Evolutionary conservation across 2,888 invertebrate species (phyloP).

Genomic region (Nemapogon koenigi): DNA sequence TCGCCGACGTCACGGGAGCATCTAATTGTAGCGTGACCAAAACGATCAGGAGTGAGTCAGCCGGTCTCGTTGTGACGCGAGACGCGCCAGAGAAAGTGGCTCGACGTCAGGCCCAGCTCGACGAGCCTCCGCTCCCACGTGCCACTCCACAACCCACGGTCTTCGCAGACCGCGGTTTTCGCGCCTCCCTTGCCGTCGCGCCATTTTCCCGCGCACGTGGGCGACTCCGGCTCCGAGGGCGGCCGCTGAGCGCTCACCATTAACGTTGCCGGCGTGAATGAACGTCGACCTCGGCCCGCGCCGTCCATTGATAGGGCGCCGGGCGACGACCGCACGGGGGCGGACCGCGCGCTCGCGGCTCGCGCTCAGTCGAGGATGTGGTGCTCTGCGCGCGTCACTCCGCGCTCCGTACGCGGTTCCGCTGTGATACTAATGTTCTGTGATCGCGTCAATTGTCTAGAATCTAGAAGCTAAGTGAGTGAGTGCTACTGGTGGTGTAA

Average conservation of each 20-base stretch:
- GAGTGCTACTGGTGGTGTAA: conserved; percentile 34
- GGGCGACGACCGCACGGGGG: conserved; percentile 52
- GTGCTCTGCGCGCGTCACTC: conserved; percentile 56
- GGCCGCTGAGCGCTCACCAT: conserved; percentile 53
- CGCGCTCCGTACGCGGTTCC: conserved; percentile 38
- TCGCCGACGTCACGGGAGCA: conserved; percentile 49
- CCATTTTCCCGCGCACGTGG: conserved; percentile 65
- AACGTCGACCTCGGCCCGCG: conserved; percentile 55
- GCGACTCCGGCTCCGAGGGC: conserved; percentile 26
- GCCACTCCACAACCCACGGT: conserved; percentile 42
- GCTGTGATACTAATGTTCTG: conserved; percentile 49
- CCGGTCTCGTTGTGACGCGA: conserved; percentile 16
- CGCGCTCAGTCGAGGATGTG: conserved; percentile 64
- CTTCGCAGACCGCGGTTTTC: conserved; percentile 55
- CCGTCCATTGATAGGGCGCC: conserved; percentile 56
- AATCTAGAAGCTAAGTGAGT: conserved; percentile 31
- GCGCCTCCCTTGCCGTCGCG: conserved; percentile 52
- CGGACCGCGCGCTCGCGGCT: conserved; percentile 58
- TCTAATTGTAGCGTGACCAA: conserved; percentile 59
- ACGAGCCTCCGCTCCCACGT: conserved; percentile 54
- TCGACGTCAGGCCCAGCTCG: conserved; percentile 30
- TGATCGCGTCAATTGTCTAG: conserved; percentile 54
- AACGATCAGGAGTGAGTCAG: conserved; percentile 53
- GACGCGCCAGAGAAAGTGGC: conserved; percentile 16
- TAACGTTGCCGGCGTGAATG: conserved; percentile 60